Base-by-base conservation (phyloP, 2,888 invertebrate genomes). In the Mamestra brassicae region DNA sequence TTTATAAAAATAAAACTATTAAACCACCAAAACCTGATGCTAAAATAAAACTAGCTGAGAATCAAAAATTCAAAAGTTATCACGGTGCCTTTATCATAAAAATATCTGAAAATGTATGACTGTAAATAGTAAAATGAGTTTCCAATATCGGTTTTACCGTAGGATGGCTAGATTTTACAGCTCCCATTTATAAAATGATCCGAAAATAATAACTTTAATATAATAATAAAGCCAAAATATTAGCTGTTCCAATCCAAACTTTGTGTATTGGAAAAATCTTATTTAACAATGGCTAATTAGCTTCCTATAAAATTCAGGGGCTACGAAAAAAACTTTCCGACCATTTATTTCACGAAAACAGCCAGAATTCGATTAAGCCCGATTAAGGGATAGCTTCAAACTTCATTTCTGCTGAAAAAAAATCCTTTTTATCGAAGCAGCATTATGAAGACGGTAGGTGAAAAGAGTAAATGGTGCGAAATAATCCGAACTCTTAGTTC, bases 401-500 rank as follows among this genome's bases (percentile, higher is more conserved):
- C 92, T 94, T 93, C 93, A 93, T 93, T 93, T 90, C 91, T 92
- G 90, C 90, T 88, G 87, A 86, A 90, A 92, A 74, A 93, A 94
- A 94, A 93, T 93, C 92, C 93, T 91, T 93, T 95, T 93, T 92
- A 93, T 91, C 90, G 90, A 90, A 90, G 90, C 92, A 91, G 94
- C 91, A 93, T 96, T 95, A 95, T 94, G 92, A 93, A 94, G 94
- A 94, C 92, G 93, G 92, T 92, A 91, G 90, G 90, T 95, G 95
- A 96, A 96, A 95, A 94, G 95, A 93, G 94, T 95, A 95, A 96
- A 96, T 96, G 95, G 95, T 91, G 94, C 89, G 95, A 95, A 95
- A 95, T 96, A 96, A 96, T 96, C 96, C 93, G 92, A 90, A 93
- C 95, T 95, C 95, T 95, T 95, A 95, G 95, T 95, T 95, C 94